These are phyloP conservation scores for Ormia ochracea DNA, from an alignment of 2,888 invertebrate species.

Conservation along the genomic window DNA sequence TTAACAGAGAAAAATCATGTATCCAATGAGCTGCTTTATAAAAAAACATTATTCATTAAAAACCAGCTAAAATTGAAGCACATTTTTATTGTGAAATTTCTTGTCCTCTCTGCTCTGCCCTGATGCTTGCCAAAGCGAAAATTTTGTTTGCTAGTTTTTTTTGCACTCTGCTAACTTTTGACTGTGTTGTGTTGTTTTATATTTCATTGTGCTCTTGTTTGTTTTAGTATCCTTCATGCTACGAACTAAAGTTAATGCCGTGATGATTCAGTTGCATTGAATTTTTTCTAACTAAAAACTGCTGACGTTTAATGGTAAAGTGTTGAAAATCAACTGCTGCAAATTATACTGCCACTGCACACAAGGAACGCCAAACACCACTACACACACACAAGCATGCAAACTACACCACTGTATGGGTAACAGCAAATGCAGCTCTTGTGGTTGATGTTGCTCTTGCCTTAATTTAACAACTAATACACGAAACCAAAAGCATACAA, in stretches of 20 bases:
- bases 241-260: slow-evolving; percentile 53
- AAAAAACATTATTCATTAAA: no score
- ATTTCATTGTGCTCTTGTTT: not conserved
- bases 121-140: slow-evolving; percentile 34
- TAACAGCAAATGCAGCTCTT: not conserved
- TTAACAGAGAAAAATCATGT: no score
- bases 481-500: not conserved
- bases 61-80: no score
- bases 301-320: slow-evolving; percentile 49
- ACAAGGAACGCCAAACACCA: no score
- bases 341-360: slow-evolving; percentile 35
- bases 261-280: slow-evolving; percentile 53
- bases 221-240: not conserved
- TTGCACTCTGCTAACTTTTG: slow-evolving; percentile 12
- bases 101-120: no score
- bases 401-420: not conserved
- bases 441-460: slow-evolving; percentile 29
- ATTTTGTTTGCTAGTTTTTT: slow-evolving; percentile 9
- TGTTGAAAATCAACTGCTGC: slow-evolving; percentile 52
- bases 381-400: not conserved
- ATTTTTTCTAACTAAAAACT: slow-evolving; percentile 41
- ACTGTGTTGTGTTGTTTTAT: not conserved
- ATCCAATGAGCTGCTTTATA: no score
- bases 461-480: slow-evolving; percentile 31
- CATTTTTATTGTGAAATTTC: no score